Percentiles rank a stretch among this genome's conserved stretches.
Evolutionary conservation across 2,113 vertebrate species (phyloP).

Genomic region (Hippocampus mohnikei): DNA sequence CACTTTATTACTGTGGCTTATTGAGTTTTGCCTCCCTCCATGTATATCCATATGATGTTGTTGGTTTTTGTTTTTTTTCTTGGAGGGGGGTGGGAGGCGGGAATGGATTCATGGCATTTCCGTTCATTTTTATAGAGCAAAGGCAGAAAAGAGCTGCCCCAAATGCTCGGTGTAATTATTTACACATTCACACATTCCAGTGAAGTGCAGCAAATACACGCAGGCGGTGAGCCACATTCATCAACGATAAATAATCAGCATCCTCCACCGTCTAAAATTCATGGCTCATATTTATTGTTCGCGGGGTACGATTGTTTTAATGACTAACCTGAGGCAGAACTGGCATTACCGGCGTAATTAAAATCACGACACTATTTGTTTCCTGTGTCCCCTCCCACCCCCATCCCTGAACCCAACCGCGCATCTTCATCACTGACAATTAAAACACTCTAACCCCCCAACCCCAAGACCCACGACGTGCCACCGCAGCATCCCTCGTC

Average conservation of each 20-base stretch:
- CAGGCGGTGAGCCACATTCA: no score
- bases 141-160: no score
- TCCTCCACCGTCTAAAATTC: no score
- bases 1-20: no score
- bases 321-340: background rate
- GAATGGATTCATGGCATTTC: no score
- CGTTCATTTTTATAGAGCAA: no score
- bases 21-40: no score
- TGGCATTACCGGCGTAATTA: background rate
- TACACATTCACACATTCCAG: background rate
- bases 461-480: background rate
- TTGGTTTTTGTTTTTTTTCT: no score
- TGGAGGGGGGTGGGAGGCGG: no score
- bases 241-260: background rate
- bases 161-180: background rate
- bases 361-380: background rate
- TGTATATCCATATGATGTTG: no score
- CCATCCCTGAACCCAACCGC: background rate
- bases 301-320: background rate
- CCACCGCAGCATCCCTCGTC: conserved; percentile 11
- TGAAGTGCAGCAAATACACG: background rate
- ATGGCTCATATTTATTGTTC: background rate
- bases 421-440: background rate
- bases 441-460: no score
- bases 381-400: background rate